Conservation (phyloP, 2,113 vertebrate genomes). For the Alligator sinensis region DNA sequence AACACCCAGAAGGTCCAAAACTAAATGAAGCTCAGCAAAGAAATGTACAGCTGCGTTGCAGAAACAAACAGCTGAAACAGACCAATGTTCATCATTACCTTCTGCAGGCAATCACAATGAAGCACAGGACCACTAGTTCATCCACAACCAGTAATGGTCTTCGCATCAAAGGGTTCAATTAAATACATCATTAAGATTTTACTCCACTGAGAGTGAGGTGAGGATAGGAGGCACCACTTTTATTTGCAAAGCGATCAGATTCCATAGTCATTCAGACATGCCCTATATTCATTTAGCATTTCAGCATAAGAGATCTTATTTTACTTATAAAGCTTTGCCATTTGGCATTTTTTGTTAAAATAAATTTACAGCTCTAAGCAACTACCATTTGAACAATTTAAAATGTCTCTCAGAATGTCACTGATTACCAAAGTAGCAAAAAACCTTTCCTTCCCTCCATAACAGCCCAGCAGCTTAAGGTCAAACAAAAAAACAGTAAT, state of each 20-base stretch:
- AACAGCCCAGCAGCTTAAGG: no score
- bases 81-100: not conserved
- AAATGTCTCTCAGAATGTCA: not conserved
- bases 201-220: slow-evolving; percentile 14
- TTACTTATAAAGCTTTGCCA: not conserved
- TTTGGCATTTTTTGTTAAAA: not conserved
- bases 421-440: not conserved
- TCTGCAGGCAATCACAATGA: not conserved
- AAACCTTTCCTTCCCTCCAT: not conserved
- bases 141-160: not conserved
- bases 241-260: slow-evolving; percentile 17
- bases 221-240: not conserved
- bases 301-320: not conserved
- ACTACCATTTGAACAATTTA: not conserved
- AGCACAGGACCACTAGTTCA: not conserved
- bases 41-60: not conserved
- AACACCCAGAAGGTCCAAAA: not conserved
- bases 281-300: not conserved
- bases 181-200: slow-evolving; percentile 45
- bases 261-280: not conserved
- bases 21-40: not conserved
- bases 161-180: slow-evolving; percentile 33
- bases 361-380: not conserved
- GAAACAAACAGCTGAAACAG: not conserved
- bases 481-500: no score